These are phyloP conservation scores for Sesia apiformis DNA, from an alignment of 2,888 invertebrate species.

Conservation along the genomic window DNA sequence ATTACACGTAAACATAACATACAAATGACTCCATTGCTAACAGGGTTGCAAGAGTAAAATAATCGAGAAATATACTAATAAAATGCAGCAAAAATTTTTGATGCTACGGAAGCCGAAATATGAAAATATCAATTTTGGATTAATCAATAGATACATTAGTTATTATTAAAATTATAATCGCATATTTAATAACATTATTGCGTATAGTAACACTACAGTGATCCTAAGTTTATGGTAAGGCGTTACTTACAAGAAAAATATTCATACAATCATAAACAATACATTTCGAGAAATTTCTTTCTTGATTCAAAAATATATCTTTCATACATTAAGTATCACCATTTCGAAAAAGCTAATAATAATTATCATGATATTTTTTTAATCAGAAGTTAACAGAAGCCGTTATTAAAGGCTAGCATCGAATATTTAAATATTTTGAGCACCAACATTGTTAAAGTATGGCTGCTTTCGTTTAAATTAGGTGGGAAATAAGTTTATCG, in stretches of 20 bases:
- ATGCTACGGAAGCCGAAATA: slow-evolving; percentile 40
- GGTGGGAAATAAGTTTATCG: no score
- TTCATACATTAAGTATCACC: neutral
- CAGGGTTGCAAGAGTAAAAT: neutral
- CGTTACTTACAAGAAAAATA: slow-evolving; percentile 24
- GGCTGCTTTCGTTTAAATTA: no score
- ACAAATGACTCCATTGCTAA: neutral
- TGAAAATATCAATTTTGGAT: slow-evolving; percentile 23
- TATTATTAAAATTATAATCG: neutral
- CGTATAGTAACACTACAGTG: neutral
- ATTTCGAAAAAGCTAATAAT: no score
- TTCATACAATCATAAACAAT: neutral
- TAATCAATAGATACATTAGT: neutral
- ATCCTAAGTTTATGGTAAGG: slow-evolving; percentile 39
- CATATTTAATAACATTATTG: neutral
- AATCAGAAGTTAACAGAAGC: no score
- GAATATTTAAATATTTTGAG: no score
- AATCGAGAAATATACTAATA: neutral
- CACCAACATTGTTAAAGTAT: no score
- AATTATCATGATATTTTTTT: no score
- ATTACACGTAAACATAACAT: neutral
- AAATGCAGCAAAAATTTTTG: neutral
- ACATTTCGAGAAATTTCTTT: neutral
- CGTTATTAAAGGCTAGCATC: no score
- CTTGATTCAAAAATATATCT: neutral